Conservation (phyloP, 2,797 vertebrate species). For the Callimico goeldii region DNA sequence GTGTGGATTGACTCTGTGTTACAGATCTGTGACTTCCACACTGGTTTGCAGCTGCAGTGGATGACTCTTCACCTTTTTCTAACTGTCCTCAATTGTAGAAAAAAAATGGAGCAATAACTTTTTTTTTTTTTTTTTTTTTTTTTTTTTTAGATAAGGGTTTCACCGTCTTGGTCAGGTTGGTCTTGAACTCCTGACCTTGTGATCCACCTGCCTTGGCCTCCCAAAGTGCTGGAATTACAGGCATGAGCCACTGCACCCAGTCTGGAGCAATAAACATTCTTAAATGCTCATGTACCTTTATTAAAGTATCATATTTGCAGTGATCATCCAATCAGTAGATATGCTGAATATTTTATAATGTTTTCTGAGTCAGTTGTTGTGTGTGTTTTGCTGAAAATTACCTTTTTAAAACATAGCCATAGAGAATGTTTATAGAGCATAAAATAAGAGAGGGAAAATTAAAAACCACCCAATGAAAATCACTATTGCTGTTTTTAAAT, state of each 20-base stretch:
- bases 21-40: background rate
- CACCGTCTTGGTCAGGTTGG: too few species aligned
- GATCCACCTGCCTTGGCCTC: too few species aligned
- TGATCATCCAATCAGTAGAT: background rate
- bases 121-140: background rate
- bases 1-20: background rate
- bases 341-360: background rate
- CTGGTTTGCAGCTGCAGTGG: background rate
- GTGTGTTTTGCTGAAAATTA: background rate
- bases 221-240: too few species aligned
- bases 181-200: too few species aligned
- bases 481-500: background rate
- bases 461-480: constrained; percentile 8
- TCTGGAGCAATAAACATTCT: background rate
- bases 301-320: background rate
- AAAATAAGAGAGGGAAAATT: background rate
- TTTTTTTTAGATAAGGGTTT: too few species aligned
- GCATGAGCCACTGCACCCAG: too few species aligned
- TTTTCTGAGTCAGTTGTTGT: background rate
- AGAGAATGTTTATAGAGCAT: background rate
- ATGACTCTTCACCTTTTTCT: background rate
- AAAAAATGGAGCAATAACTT: background rate
- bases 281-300: background rate
- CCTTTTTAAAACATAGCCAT: background rate
- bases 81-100: background rate